phyloP scores from a whole-genome alignment of 2,888 invertebrate genomes.

The Thera britannica region DNA sequence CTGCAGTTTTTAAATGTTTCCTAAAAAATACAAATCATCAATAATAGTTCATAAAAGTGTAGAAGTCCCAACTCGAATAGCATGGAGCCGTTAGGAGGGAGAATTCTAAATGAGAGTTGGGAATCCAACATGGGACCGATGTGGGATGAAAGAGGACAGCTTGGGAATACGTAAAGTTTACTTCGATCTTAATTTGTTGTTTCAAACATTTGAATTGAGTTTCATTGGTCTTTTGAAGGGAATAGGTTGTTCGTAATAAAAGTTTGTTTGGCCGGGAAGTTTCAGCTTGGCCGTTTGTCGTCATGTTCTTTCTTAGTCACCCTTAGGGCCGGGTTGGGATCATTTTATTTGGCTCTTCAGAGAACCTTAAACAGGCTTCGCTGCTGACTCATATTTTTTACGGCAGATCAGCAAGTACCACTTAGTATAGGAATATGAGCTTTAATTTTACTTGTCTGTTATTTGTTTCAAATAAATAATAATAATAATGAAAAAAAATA shows the following conservation, averaged over 20 bases:
- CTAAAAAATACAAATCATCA: too few species aligned
- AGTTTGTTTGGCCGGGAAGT: background rate
- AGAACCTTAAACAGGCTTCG: too few species aligned
- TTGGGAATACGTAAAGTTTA: conserved; percentile 41
- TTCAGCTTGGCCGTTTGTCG: background rate
- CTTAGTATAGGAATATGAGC: too few species aligned
- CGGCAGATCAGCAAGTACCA: too few species aligned
- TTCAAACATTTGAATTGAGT: conserved; percentile 33
- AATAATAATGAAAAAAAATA: too few species aligned
- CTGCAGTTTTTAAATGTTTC: too few species aligned
- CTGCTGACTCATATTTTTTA: too few species aligned
- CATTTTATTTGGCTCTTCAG: background rate
- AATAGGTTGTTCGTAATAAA: conserved; percentile 18
- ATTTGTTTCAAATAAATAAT: too few species aligned
- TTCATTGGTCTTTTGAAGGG: conserved; percentile 25
- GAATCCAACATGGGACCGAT: conserved; percentile 38
- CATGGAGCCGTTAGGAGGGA: background rate
- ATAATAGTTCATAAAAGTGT: too few species aligned
- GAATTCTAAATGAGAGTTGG: conserved; percentile 32
- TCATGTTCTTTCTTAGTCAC: background rate
- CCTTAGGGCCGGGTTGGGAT: background rate
- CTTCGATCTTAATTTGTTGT: conserved; percentile 39
- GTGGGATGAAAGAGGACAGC: conserved; percentile 30
- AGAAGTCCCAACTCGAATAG: too few species aligned
- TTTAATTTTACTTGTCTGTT: too few species aligned